These are phyloP conservation scores for Pasiphila rectangulata DNA, from an alignment of 2,888 invertebrate genomes.

Conservation along the genomic window DNA sequence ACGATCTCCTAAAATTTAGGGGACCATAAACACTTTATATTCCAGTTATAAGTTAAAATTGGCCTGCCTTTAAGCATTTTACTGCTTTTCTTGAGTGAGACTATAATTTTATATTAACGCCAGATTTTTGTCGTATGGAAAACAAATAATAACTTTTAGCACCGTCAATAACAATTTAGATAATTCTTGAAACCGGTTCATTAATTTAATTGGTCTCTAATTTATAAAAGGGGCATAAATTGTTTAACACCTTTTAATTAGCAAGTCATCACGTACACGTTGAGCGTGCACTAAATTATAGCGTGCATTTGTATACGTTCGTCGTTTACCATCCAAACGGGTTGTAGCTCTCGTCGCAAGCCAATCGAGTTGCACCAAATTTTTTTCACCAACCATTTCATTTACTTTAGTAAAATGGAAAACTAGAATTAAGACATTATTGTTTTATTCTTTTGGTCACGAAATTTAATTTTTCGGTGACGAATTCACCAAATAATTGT, in stretches of 20 bases:
- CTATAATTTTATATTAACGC: background rate
- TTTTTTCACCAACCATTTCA: too few relatives aligned
- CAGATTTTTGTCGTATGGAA: background rate
- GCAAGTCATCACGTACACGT: constrained; percentile 26
- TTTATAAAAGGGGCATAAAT: constrained; percentile 20
- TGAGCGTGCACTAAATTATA: constrained; percentile 31
- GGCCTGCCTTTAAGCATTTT: background rate
- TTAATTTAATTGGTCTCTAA: constrained; percentile 12
- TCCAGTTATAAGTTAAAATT: constrained; percentile 3
- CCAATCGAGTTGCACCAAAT: background rate
- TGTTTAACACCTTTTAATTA: constrained; percentile 29
- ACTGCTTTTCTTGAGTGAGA: background rate
- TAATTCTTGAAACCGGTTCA: constrained; percentile 5
- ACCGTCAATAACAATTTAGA: constrained; percentile 2
- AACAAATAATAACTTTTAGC: constrained; percentile 4
- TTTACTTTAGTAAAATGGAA: too few relatives aligned
- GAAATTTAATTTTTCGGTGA: too few relatives aligned
- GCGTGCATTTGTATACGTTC: constrained; percentile 29
- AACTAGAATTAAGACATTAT: too few relatives aligned
- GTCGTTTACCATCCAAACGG: constrained; percentile 11
- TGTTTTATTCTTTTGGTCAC: too few relatives aligned
- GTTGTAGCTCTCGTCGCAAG: background rate
- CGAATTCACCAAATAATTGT: too few relatives aligned
- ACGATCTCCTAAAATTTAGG: background rate
- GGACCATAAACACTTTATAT: constrained; percentile 2